Percentiles rank a stretch among this genome's conserved stretches.
phyloP scores from a whole-genome alignment of 2,888 invertebrate genomes.

The Diachrysia chrysitis region DNA sequence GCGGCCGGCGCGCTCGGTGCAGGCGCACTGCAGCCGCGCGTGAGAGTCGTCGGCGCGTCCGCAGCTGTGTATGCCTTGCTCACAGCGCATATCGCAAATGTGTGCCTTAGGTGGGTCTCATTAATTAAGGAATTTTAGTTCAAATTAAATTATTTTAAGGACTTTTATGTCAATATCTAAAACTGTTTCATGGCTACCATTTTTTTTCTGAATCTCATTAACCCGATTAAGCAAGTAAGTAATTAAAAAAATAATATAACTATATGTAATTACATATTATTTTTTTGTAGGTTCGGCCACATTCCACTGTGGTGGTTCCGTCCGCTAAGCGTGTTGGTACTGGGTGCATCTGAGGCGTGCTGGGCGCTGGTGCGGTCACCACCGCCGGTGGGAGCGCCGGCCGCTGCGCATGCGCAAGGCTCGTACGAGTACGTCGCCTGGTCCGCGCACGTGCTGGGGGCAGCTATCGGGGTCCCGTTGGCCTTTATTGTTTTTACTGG shows the following conservation, averaged over 20 bases:
- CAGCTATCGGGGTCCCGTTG: constrained; percentile 90
- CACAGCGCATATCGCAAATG: constrained; percentile 95
- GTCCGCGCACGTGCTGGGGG: constrained; percentile 93
- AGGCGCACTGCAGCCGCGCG: constrained; percentile 92
- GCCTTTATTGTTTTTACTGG: constrained; percentile 90
- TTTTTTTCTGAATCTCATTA: background rate
- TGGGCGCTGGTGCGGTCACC: constrained; percentile 77
- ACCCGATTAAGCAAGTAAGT: too few species aligned
- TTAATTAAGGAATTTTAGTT: background rate
- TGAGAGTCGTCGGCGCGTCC: constrained; percentile 95
- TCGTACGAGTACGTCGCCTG: constrained; percentile 88
- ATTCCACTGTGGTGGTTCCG: constrained; percentile 88
- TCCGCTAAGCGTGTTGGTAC: constrained; percentile 89
- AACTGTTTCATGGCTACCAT: too few species aligned
- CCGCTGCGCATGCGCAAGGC: constrained; percentile 52
- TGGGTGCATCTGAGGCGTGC: constrained; percentile 90
- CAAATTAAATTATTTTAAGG: too few species aligned
- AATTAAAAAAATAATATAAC: too few species aligned
- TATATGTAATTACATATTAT: background rate
- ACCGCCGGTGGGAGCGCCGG: constrained; percentile 33
- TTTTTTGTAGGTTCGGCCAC: constrained; percentile 74
- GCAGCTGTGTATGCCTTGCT: constrained; percentile 97
- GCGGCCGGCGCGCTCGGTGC: constrained; percentile 93
- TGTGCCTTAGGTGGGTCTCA: constrained; percentile 88
- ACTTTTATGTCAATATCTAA: too few species aligned